Conservation (phyloP, 2,888 invertebrate species). For the Willowsia nigromaculata region DNA sequence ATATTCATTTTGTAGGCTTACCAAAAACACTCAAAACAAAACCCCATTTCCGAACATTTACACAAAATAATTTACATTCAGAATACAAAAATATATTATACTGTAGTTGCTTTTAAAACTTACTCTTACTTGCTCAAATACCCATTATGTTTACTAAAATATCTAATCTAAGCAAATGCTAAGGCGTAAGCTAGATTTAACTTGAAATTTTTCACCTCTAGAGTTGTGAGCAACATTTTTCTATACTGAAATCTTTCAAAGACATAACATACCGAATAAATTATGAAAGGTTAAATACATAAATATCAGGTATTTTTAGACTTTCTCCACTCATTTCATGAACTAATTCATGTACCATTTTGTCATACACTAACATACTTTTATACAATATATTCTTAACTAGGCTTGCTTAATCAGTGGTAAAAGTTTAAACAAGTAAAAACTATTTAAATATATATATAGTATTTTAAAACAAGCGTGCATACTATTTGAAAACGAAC, state of each 20-base stretch:
- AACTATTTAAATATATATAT: neutral
- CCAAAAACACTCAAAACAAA: neutral
- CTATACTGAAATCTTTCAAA: too few species aligned
- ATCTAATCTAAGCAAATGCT: too few species aligned
- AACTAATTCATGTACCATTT: constrained; percentile 64
- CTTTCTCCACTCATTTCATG: constrained; percentile 32
- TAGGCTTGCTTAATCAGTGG: constrained; percentile 2
- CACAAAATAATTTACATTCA: constrained; percentile 33
- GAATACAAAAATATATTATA: too few species aligned
- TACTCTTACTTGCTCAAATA: too few species aligned
- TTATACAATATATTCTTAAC: neutral
- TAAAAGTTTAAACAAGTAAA: constrained; percentile 24
- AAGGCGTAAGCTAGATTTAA: too few species aligned
- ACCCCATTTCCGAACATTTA: constrained; percentile 32
- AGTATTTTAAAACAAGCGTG: constrained; percentile 2
- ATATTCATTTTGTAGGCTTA: neutral
- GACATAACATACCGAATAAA: neutral
- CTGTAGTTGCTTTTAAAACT: too few species aligned
- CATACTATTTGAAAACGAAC: constrained; percentile 5
- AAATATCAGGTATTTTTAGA: neutral
- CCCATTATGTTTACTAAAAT: too few species aligned
- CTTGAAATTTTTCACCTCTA: too few species aligned
- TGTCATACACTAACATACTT: constrained; percentile 56
- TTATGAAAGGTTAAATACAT: too few species aligned
- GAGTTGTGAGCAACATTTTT: too few species aligned